Conservation (phyloP, 1,140 invertebrate genomes). For the Bemisia tabaci region DNA sequence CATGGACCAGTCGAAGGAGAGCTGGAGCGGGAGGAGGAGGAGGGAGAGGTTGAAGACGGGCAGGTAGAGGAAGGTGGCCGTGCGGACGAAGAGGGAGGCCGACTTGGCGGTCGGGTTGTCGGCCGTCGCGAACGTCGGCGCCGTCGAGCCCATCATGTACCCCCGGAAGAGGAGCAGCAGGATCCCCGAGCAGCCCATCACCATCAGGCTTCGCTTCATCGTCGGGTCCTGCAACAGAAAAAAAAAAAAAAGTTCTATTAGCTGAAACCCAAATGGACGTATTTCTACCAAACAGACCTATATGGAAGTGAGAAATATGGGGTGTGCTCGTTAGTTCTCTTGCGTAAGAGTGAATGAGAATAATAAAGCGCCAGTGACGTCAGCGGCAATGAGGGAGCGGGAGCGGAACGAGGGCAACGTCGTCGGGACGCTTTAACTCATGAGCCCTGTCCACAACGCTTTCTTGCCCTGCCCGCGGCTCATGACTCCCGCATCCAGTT, state of each 20-base stretch:
- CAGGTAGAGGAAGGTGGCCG: constrained; percentile 72
- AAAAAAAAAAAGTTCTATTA: constrained; percentile 24
- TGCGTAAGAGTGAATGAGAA: too few species aligned
- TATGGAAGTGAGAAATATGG: too few species aligned
- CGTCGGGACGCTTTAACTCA: too few species aligned
- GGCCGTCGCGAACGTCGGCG: constrained; percentile 66
- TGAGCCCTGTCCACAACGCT: too few species aligned
- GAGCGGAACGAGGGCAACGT: too few species aligned
- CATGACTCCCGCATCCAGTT: too few species aligned
- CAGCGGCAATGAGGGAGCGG: too few species aligned
- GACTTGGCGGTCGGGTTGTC: constrained; percentile 78
- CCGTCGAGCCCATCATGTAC: constrained; percentile 41
- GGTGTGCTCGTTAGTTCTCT: too few species aligned
- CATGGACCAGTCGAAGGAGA: constrained; percentile 94
- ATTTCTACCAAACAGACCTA: too few species aligned
- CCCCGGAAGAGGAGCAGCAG: constrained; percentile 45
- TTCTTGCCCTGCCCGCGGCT: too few species aligned
- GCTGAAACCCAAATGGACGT: too few species aligned
- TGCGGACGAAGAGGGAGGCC: constrained; percentile 46
- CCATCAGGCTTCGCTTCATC: constrained; percentile 39
- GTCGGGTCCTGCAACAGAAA: constrained; percentile 43
- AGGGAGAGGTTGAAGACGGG: constrained; percentile 73
- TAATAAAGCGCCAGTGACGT: too few species aligned
- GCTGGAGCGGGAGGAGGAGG: constrained; percentile 57
- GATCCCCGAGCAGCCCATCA: constrained; percentile 36